Evolutionary conservation across 1,140 invertebrate genomes (phyloP).

Genomic region (Hydropsyche tenuis): DNA sequence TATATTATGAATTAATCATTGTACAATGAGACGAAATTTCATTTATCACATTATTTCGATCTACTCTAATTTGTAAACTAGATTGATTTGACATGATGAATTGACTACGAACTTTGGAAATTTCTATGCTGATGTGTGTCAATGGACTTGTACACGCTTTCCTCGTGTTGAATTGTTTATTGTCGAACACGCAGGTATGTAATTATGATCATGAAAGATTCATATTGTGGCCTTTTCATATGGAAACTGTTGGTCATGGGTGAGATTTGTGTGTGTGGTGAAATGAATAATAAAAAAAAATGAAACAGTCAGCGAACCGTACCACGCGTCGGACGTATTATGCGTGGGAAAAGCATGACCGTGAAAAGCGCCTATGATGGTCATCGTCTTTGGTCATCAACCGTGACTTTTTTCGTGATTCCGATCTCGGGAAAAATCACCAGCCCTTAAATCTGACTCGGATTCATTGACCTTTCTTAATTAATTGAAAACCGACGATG

Average conservation of each 20-base stretch:
- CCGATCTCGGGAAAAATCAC: neutral
- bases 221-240: too few relatives aligned
- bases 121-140: too few relatives aligned
- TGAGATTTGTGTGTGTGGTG: neutral
- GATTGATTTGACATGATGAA: too few relatives aligned
- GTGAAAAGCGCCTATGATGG: constrained; percentile 37
- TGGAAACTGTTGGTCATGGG: constrained; percentile 3
- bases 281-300: neutral
- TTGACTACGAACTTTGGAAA: too few relatives aligned
- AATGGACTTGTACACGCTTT: too few relatives aligned
- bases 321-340: constrained; percentile 10
- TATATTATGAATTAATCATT: too few relatives aligned
- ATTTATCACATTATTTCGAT: too few relatives aligned
- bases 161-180: too few relatives aligned
- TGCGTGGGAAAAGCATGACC: constrained; percentile 47
- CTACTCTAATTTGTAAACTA: too few relatives aligned
- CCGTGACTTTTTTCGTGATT: neutral
- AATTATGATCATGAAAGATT: too few relatives aligned
- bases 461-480: neutral
- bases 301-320: neutral
- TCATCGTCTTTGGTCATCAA: constrained; percentile 23
- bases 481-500: neutral
- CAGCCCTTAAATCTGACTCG: neutral
- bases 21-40: too few relatives aligned
- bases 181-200: too few relatives aligned